These are phyloP conservation scores for Acleris literana DNA, from an alignment of 2,888 invertebrate species.

Conservation along the genomic window DNA sequence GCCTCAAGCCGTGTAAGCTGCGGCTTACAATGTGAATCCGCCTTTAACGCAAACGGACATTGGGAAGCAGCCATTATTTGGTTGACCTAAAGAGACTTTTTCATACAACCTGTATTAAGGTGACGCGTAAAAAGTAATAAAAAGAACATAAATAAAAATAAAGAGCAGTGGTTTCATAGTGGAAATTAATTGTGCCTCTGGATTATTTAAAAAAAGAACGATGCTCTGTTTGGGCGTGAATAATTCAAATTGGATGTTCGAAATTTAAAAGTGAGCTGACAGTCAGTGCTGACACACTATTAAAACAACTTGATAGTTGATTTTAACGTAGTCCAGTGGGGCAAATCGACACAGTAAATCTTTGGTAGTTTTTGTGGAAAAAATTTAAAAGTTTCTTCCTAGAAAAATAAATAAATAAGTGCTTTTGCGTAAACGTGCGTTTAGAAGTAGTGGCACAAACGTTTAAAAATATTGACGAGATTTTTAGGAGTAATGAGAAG, in stretches of 20 bases:
- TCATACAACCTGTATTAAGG: background rate
- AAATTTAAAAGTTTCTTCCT: too few relatives aligned
- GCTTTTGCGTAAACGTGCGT: background rate
- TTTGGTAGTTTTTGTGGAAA: too few relatives aligned
- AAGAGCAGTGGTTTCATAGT: background rate
- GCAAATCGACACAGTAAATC: background rate
- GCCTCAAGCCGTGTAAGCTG: slow-evolving; percentile 69
- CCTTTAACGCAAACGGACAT: slow-evolving; percentile 1
- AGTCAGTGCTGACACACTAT: background rate
- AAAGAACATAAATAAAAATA: too few relatives aligned
- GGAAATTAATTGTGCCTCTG: too few relatives aligned
- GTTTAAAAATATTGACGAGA: background rate
- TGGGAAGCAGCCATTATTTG: background rate
- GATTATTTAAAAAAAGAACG: background rate
- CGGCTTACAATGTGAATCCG: slow-evolving; percentile 43
- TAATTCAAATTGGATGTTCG: background rate
- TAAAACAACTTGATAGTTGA: background rate
- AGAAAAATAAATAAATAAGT: too few relatives aligned
- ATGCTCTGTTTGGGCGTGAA: background rate
- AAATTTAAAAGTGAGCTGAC: background rate
- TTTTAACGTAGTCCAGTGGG: background rate
- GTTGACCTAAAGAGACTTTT: too few relatives aligned
- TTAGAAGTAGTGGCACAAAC: background rate
- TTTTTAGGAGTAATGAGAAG: slow-evolving; percentile 5
- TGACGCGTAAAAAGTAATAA: too few relatives aligned